phyloP scores from a whole-genome alignment of 2,888 invertebrate genomes.

The Morpho helenor region DNA sequence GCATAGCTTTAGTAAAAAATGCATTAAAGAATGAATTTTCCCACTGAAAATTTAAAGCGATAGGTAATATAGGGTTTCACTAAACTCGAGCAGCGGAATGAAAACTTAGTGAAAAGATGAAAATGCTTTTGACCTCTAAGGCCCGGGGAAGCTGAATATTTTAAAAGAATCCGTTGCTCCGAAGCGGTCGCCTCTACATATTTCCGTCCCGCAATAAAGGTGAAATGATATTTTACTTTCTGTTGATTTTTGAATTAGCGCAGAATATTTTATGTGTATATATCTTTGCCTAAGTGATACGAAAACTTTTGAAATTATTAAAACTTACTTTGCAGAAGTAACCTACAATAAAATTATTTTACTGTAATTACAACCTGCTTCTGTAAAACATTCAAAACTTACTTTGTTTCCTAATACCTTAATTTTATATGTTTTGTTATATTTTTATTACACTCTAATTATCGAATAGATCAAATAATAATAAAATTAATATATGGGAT shows the following conservation, averaged over 20 bases:
- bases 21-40: slow-evolving; percentile 20
- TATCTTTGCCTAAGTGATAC: too few species aligned
- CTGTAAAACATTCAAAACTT: too few species aligned
- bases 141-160: slow-evolving; percentile 35
- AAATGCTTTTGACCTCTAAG: slow-evolving; percentile 37
- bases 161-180: slow-evolving; percentile 33
- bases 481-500: too few species aligned
- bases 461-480: too few species aligned
- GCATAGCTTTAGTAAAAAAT: slow-evolving; percentile 10
- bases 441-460: too few species aligned
- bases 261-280: slow-evolving; percentile 7
- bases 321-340: too few species aligned
- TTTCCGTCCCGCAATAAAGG: slow-evolving; percentile 23
- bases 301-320: too few species aligned
- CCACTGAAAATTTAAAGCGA: slow-evolving; percentile 14
- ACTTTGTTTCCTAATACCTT: too few species aligned
- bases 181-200: slow-evolving; percentile 27
- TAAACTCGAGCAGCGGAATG: slow-evolving; percentile 29
- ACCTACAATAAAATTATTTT: too few species aligned
- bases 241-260: slow-evolving; percentile 20
- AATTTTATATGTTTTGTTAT: too few species aligned
- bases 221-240: slow-evolving; percentile 18
- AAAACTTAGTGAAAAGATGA: slow-evolving; percentile 35
- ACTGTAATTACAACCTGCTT: too few species aligned
- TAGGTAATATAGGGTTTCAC: slow-evolving; percentile 25